Base-by-base conservation (phyloP, 2,113 vertebrate species). In the Collichthys lucidus region DNA sequence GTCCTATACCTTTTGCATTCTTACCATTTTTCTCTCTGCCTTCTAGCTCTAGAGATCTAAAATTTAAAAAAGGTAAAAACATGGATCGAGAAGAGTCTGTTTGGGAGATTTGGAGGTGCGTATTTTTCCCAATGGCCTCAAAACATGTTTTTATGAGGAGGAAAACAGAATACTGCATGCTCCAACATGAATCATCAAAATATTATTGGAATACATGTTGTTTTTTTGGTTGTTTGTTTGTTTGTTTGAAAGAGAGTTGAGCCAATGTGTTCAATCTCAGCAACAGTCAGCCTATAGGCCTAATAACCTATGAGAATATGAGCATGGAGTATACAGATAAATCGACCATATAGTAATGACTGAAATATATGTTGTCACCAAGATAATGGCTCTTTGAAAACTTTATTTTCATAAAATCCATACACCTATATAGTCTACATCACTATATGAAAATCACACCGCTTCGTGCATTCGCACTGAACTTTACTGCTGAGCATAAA, bases 401-500 rank as follows among this genome's bases (percentile, higher is more conserved):
- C 35, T 16, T 64, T 15, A 16, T 29, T 62, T 74, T 69, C 19
- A 79, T 9, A 53, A 59, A 5, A 47, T 29, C 4, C 56, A 72
- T 8, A 24, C 50, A 26, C 26, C 3, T 26, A 79, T 9, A 53
- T 63, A 5, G 42, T 29, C 4, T 50, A 72, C 50, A 59, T 59
- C 50, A 47, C 14, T 8, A 49, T 14, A 46, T 59, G 19, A 74
- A 63, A 55, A 67, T 77, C 49, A 35, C 50, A 49, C 4, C 20
- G 11, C 12, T 14, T 52, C 12, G 42, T 72, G n/a, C 60, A 17
- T 84, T 50, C 46, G 52, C 11, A 16, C 15, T 50, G n/a, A 73
- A 60, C 26, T 16, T 75, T 82, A 46, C 3, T 5, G 19, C 17
- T n/a, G n/a, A 20, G 67, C 2, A 1, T 76, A 66, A 81, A 85